Evolutionary conservation across 2,113 vertebrate species (phyloP).

Genomic region (Pica pica): DNA sequence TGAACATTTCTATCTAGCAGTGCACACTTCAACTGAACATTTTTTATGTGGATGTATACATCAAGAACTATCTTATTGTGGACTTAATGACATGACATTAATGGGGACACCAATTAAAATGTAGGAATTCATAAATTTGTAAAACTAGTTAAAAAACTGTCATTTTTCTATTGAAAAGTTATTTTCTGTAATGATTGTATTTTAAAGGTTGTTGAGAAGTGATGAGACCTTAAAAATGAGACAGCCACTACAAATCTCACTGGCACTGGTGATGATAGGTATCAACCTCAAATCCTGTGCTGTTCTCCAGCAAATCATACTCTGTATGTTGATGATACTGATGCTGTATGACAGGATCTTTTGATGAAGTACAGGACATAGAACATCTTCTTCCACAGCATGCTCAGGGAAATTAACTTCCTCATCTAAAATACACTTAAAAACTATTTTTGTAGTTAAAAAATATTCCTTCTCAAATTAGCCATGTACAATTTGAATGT

Average conservation of each 20-base stretch:
- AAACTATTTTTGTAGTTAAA: background rate
- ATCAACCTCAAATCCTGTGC: background rate
- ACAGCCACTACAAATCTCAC: background rate
- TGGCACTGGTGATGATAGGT: background rate
- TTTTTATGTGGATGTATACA: background rate
- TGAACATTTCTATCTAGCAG: background rate
- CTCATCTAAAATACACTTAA: background rate
- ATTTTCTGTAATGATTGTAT: background rate
- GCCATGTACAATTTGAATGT: background rate
- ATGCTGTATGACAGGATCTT: background rate
- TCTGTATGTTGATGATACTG: background rate
- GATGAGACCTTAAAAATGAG: background rate
- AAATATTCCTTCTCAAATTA: background rate
- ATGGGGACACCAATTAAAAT: background rate
- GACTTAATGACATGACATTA: background rate
- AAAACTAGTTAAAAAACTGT: background rate
- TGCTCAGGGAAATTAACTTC: background rate
- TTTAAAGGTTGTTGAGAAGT: background rate
- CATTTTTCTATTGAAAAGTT: background rate
- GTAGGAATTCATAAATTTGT: background rate
- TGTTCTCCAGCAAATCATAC: background rate
- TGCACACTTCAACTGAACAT: background rate
- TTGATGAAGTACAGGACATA: background rate
- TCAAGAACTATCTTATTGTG: background rate
- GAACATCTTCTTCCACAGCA: background rate